phyloP scores from a whole-genome alignment of 1,140 invertebrate genomes.

The Sitophilus oryzae region DNA sequence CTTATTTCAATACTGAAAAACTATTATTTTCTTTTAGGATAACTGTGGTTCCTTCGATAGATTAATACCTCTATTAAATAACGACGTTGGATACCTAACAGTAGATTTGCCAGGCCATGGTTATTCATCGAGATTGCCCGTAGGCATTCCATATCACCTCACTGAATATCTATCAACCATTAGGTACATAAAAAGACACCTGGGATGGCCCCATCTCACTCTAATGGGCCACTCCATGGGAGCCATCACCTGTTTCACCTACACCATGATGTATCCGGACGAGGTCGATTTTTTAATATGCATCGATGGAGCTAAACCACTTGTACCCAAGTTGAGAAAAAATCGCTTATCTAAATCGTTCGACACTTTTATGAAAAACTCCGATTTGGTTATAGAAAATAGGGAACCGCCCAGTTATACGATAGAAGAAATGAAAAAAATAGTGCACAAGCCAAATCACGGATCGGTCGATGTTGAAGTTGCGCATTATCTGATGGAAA shows the following conservation, averaged over 20 bases:
- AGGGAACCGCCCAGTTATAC: conserved; percentile 54
- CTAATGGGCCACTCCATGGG: conserved; percentile 60
- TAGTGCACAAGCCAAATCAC: conserved; percentile 23
- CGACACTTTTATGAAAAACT: conserved; percentile 47
- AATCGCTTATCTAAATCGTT: conserved; percentile 39
- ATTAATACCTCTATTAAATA: conserved; percentile 55
- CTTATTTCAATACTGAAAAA: not conserved
- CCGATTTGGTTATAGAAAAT: conserved; percentile 40
- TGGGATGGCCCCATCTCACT: conserved; percentile 64
- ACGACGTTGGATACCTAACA: conserved; percentile 55
- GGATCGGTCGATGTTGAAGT: conserved; percentile 29
- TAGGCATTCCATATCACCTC: conserved; percentile 56
- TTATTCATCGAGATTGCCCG: conserved; percentile 58
- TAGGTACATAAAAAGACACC: conserved; percentile 54
- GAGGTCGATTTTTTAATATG: conserved; percentile 56
- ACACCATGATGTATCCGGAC: conserved; percentile 53
- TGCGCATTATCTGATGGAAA: conserved; percentile 48
- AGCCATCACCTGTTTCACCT: conserved; percentile 53
- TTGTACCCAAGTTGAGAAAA: conserved; percentile 34
- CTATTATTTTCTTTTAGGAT: conserved; percentile 46
- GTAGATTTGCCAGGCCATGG: conserved; percentile 72
- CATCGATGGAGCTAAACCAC: conserved; percentile 53
- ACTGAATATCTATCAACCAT: conserved; percentile 53
- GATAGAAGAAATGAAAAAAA: conserved; percentile 49
- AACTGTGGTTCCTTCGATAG: conserved; percentile 69